A percentile compares a stretch with the other conserved stretches of the same genome.
phyloP scores from a whole-genome alignment of 2,888 invertebrate genomes.

The Athetis lepigone region DNA sequence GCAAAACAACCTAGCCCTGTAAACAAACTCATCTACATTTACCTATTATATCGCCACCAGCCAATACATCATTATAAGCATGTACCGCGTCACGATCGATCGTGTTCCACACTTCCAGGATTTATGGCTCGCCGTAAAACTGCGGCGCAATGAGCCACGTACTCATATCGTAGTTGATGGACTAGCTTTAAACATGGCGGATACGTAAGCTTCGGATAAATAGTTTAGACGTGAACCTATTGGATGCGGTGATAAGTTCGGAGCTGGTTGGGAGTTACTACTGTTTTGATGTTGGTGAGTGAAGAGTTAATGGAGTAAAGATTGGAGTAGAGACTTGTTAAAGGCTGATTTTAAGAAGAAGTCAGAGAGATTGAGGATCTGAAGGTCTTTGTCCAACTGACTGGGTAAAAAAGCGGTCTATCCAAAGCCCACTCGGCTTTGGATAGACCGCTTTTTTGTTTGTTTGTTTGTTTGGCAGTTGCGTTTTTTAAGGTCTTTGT shows the following conservation, averaged over 20 bases:
- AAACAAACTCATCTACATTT: slow-evolving; percentile 21
- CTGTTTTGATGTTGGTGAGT: slow-evolving; percentile 4
- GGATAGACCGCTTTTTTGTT: too few relatives aligned
- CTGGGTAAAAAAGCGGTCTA: background rate
- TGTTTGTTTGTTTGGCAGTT: too few relatives aligned
- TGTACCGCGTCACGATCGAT: slow-evolving; percentile 51
- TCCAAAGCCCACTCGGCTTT: background rate
- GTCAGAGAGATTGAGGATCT: background rate
- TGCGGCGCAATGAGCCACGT: slow-evolving; percentile 49
- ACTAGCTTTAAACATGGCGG: slow-evolving; percentile 33
- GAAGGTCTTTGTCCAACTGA: background rate
- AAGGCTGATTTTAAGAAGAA: background rate
- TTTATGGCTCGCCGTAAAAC: slow-evolving; percentile 61
- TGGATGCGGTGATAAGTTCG: background rate
- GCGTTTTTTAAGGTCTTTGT: too few relatives aligned
- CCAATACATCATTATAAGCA: slow-evolving; percentile 44
- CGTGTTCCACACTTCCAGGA: slow-evolving; percentile 33
- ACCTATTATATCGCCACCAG: slow-evolving; percentile 11
- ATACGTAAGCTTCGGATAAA: slow-evolving; percentile 7
- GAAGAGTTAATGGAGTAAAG: background rate
- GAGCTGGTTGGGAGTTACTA: too few relatives aligned
- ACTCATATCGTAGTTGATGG: slow-evolving; percentile 44
- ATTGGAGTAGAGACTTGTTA: background rate
- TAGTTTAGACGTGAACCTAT: slow-evolving; percentile 28
- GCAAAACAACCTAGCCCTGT: background rate